Conservation (phyloP, 2,888 invertebrate genomes). For the Norana najaformis region DNA sequence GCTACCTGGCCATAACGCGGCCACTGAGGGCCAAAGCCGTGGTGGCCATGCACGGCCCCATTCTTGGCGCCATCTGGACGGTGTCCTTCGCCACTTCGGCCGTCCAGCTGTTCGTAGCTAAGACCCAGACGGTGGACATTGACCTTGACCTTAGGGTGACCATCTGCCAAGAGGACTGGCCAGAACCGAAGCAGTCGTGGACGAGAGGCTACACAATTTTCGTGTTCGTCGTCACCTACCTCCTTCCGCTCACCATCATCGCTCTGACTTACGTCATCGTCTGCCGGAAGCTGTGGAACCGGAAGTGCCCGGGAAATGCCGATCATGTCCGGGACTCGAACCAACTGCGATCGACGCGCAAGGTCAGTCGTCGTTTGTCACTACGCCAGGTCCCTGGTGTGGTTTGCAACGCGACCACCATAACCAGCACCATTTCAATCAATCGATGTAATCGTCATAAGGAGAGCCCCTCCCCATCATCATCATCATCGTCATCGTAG, state of each 20-base stretch:
- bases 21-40: slow-evolving; percentile 61
- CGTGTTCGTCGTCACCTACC: slow-evolving; percentile 54
- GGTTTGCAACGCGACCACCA: too few relatives aligned
- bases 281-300: slow-evolving; percentile 62
- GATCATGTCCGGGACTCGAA: slow-evolving; percentile 62
- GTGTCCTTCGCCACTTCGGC: slow-evolving; percentile 58
- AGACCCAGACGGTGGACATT: slow-evolving; percentile 30
- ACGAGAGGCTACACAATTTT: slow-evolving; percentile 51
- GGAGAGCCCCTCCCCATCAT: too few relatives aligned
- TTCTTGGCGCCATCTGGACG: slow-evolving; percentile 63
- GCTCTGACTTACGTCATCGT: slow-evolving; percentile 63
- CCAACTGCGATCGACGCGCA: slow-evolving; percentile 61
- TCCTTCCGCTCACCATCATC: slow-evolving; percentile 62
- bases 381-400: too few relatives aligned
- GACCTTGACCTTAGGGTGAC: slow-evolving; percentile 28
- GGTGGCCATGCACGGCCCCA: slow-evolving; percentile 59
- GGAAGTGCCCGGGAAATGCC: slow-evolving; percentile 64
- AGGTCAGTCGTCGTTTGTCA: slow-evolving; percentile 51
- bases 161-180: slow-evolving; percentile 52
- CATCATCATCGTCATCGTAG: too few relatives aligned
- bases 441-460: too few relatives aligned
- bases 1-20: slow-evolving; percentile 55
- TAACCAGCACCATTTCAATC: too few relatives aligned
- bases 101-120: slow-evolving; percentile 59
- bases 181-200: slow-evolving; percentile 51